Percentiles rank a stretch among this genome's conserved stretches.
Conservation (phyloP, 2,888 invertebrate genomes). For the Ectropis crepuscularia region DNA sequence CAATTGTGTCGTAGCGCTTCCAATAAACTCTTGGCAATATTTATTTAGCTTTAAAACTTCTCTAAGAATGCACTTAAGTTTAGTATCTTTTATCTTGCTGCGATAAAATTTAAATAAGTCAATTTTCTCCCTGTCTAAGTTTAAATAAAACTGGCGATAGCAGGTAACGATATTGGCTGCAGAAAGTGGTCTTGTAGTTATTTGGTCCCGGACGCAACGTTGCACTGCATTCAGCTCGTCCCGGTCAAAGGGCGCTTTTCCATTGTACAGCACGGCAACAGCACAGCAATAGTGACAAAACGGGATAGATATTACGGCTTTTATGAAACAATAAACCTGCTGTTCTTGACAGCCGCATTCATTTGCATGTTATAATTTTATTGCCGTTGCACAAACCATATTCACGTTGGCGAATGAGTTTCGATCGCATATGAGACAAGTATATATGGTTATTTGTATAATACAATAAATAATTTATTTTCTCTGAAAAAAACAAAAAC, state of each 20-base stretch:
- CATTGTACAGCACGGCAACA: too few relatives aligned
- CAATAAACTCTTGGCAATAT: constrained; percentile 20
- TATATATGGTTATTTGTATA: too few relatives aligned
- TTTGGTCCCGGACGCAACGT: constrained; percentile 55
- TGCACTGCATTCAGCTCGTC: constrained; percentile 59
- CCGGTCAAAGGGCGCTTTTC: constrained; percentile 33
- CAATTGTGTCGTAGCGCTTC: constrained; percentile 19
- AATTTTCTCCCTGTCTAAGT: constrained; percentile 15
- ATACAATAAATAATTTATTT: too few relatives aligned
- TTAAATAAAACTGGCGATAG: constrained; percentile 28
- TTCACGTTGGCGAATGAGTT: too few relatives aligned
- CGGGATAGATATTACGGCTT: too few relatives aligned
- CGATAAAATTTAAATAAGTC: constrained; percentile 23
- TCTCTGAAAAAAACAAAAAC: too few relatives aligned
- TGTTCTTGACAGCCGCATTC: too few relatives aligned
- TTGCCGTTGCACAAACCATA: too few relatives aligned
- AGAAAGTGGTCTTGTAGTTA: constrained; percentile 43
- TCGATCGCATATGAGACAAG: too few relatives aligned
- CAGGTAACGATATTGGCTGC: constrained; percentile 35
- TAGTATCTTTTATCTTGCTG: constrained; percentile 8
- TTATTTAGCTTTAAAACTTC: constrained; percentile 10
- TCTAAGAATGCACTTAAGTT: constrained; percentile 14
- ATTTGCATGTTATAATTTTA: too few relatives aligned
- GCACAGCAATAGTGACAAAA: too few relatives aligned
- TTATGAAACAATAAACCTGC: too few relatives aligned